Percentiles rank a stretch among this genome's conserved stretches.
These are phyloP conservation scores for Eurypyga helias DNA, from an alignment of 2,113 vertebrate species.

Conservation along the genomic window DNA sequence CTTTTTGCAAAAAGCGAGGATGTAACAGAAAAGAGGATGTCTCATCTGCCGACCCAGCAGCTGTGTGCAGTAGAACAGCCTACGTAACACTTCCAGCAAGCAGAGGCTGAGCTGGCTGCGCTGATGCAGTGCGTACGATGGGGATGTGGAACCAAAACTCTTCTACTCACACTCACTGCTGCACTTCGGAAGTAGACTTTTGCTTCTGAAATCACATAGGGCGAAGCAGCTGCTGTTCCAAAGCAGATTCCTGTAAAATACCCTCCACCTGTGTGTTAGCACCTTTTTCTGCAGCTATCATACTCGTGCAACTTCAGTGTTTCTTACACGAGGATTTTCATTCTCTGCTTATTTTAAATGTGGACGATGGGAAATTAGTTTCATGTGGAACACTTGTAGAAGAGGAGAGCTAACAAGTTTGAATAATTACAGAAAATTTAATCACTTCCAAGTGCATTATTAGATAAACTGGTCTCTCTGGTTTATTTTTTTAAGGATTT, in stretches of 20 bases:
- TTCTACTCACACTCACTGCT: too few species aligned
- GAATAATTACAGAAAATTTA: neutral
- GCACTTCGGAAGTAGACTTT: neutral
- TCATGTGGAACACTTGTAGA: neutral
- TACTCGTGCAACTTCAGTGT: neutral
- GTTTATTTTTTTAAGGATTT: neutral
- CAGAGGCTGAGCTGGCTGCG: neutral
- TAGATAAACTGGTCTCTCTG: neutral
- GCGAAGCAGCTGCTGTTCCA: neutral
- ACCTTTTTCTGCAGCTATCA: neutral
- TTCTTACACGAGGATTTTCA: neutral
- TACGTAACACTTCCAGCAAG: neutral
- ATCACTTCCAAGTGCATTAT: neutral
- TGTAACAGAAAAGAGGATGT: neutral
- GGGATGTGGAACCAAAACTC: neutral
- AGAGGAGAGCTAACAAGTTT: neutral
- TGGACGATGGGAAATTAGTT: neutral
- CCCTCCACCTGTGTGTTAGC: neutral
- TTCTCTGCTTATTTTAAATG: neutral
- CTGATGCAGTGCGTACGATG: too few species aligned
- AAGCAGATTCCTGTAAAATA: neutral
- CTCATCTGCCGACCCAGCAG: neutral
- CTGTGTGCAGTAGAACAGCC: neutral
- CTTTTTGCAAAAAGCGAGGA: neutral
- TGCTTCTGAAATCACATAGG: neutral